Base-by-base conservation (phyloP, 1,140 invertebrate genomes). In the Hypothenemus hampei region DNA sequence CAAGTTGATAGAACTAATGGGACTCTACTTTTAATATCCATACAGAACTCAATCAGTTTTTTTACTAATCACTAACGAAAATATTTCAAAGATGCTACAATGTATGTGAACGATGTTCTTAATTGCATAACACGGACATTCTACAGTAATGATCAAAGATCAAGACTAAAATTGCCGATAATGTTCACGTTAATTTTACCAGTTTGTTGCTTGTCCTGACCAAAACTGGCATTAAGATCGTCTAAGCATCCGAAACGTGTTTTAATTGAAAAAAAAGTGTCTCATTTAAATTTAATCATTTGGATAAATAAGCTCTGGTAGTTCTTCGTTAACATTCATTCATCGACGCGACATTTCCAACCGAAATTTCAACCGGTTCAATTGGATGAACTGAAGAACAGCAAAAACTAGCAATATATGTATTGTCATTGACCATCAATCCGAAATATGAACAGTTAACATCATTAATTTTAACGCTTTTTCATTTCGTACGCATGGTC, bases 391-490 rank as follows among this genome's bases (percentile, higher is more conserved):
- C 13, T n/a, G 22, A 16, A 7, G 18, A 19, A 48, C 35, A 48
- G 29, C 29, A 48, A 49, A 39, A 49, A 39, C 47, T n/a, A n/a
- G n/a, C n/a, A n/a, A n/a, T n/a, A n/a, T n/a, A n/a, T n/a, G n/a
- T n/a, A 24, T 16, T 39, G 47, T 37, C 47, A 49, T 39, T 49
- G 47, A 36, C 35, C 35, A 24, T 49, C 47, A 39, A 29, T 51
- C 37, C 36, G 19, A 51, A 51, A 41, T 51, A 51, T 41, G 24
- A 41, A 51, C 36, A 41, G 48, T 51, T 51, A 31, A 51, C 24
- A 51, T 51, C 48, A 51, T 51, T 51, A 51, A 51, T 51, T 51
- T 51, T 51, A 51, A 51, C 36, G 19, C 48, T 51, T 51, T 51
- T 51, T 51, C 47, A 40, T 51, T n/a, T 51, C 37, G 36, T 41